Percentiles rank a stretch among this genome's conserved stretches.
phyloP scores from a whole-genome alignment of 35 echinoderm and acorn worm species.

The Heliocidaris erythrogramma region DNA sequence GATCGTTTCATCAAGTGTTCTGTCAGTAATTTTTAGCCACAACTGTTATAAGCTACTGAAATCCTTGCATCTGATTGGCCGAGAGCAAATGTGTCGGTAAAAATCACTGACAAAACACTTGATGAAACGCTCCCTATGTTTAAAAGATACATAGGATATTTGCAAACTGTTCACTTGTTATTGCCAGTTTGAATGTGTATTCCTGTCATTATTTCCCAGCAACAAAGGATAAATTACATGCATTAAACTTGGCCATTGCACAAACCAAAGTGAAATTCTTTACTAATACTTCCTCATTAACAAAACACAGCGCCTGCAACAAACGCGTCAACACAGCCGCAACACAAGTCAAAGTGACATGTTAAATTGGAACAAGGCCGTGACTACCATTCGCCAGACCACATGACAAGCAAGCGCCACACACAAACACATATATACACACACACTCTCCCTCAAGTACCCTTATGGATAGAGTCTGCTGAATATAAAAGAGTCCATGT shows the following conservation, averaged over 20 bases:
- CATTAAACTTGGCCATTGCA: neutral
- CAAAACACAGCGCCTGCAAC: neutral
- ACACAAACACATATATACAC: neutral
- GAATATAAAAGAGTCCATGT: neutral
- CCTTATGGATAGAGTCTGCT: neutral
- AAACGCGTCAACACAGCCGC: neutral
- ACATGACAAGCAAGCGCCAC: neutral
- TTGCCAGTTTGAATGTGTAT: neutral
- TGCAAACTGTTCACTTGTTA: too few species aligned
- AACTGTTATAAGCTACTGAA: too few species aligned
- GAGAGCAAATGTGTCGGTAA: too few species aligned
- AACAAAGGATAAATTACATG: neutral
- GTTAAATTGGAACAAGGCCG: neutral
- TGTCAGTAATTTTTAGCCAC: too few species aligned
- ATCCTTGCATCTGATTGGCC: too few species aligned
- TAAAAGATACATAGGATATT: too few species aligned
- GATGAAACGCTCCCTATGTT: too few species aligned
- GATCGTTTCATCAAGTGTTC: too few species aligned
- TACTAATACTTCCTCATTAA: neutral
- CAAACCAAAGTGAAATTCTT: slow-evolving; percentile 1
- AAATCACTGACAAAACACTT: too few species aligned
- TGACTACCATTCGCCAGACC: neutral
- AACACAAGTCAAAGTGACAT: neutral
- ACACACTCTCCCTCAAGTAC: neutral
- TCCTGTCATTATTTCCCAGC: neutral